Percentiles rank a stretch among this genome's conserved stretches.
Conservation (phyloP, 2,797 vertebrate species). For the Falco naumanni region DNA sequence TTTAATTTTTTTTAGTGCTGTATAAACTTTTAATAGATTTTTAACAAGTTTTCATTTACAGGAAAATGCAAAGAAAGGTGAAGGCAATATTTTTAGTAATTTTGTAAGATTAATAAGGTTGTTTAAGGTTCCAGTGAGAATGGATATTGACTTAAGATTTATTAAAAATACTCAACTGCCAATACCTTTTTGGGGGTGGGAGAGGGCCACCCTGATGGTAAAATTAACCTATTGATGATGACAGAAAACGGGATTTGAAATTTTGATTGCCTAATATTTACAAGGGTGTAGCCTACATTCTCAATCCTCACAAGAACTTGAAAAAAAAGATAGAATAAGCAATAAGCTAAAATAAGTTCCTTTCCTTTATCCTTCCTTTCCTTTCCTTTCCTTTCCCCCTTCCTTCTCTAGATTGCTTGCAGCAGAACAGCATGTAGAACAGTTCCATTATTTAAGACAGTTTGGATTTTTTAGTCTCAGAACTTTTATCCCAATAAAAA, state of each 20-base stretch:
- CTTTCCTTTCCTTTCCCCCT: neutral
- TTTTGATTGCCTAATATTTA: conserved; percentile 25
- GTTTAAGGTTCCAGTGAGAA: conserved; percentile 68
- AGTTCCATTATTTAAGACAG: conserved; percentile 3
- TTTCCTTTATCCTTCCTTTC: neutral
- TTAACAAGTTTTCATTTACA: conserved; percentile 74
- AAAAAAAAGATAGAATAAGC: conserved; percentile 42
- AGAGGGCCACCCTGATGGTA: neutral
- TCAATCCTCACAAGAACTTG: conserved; percentile 42
- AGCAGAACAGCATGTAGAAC: conserved; percentile 14
- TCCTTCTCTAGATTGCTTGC: neutral
- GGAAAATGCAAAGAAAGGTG: conserved; percentile 67
- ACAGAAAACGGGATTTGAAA: conserved; percentile 38
- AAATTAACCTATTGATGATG: neutral
- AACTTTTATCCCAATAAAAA: conserved; percentile 10
- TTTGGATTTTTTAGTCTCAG: conserved; percentile 22
- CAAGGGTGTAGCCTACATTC: neutral
- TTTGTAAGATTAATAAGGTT: conserved; percentile 58
- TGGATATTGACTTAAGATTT: conserved; percentile 66
- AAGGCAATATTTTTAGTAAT: conserved; percentile 61
- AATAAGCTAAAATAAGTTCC: conserved; percentile 31
- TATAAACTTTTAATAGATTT: conserved; percentile 75
- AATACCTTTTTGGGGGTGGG: conserved; percentile 1
- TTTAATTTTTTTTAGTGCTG: conserved; percentile 44
- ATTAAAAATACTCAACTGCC: conserved; percentile 58